Percentiles rank a stretch among this genome's conserved stretches.
These are phyloP conservation scores for Caerostris extrusa DNA, from an alignment of 1,140 invertebrate genomes.

Conservation along the genomic window DNA sequence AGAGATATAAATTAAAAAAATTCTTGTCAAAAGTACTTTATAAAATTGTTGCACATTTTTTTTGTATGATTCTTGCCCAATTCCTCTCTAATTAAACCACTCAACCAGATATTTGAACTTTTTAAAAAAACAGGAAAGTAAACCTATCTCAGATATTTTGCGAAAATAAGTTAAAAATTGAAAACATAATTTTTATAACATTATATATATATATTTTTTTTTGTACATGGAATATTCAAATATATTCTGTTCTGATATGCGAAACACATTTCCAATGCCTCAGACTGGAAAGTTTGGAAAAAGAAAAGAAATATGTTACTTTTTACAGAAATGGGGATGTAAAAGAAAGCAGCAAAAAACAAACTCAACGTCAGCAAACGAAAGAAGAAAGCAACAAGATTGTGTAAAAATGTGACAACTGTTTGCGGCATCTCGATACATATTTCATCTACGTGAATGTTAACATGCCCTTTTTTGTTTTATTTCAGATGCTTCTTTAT, in stretches of 20 bases:
- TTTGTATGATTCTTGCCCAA: not conserved
- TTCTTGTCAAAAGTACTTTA: not conserved
- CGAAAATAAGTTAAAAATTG: not conserved
- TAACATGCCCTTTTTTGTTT: not conserved
- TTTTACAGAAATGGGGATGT: constrained; percentile 1
- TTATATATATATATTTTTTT: not conserved
- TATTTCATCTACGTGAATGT: constrained; percentile 31
- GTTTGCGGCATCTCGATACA: constrained; percentile 49
- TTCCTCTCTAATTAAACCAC: not conserved
- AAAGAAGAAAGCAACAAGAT: not conserved
- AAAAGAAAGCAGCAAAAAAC: not conserved
- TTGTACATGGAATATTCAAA: not conserved
- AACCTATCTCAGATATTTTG: not conserved
- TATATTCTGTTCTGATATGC: not conserved
- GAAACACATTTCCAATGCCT: constrained; percentile 23
- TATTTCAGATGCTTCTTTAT: not conserved
- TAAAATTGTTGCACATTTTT: not conserved
- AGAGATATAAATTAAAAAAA: not conserved
- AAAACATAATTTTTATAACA: not conserved
- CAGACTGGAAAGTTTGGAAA: not conserved
- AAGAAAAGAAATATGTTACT: not conserved
- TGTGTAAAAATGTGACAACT: constrained; percentile 51
- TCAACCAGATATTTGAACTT: not conserved
- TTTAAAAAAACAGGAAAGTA: not conserved
- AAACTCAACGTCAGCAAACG: constrained; percentile 3